phyloP scores from a whole-genome alignment of 2,888 invertebrate genomes.

The Ornithoptera alexandrae region DNA sequence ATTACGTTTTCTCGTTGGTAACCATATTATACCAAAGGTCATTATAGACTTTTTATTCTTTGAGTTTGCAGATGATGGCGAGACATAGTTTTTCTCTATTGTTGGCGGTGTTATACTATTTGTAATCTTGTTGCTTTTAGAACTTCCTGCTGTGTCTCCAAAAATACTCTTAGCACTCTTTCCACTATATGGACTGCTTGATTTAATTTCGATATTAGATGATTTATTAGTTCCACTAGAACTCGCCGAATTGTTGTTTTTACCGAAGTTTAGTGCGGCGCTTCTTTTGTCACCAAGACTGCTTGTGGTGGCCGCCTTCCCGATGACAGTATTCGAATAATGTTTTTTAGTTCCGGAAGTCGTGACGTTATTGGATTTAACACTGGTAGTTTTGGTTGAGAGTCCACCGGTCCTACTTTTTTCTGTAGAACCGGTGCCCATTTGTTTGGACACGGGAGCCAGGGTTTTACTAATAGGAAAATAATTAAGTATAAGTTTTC shows the following conservation, averaged over 20 bases:
- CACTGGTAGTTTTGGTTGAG: conserved; percentile 35
- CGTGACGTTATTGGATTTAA: conserved; percentile 29
- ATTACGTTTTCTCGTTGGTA: conserved; percentile 59
- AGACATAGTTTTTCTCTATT: conserved; percentile 44
- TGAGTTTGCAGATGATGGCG: conserved; percentile 44
- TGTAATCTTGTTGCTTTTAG: conserved; percentile 14
- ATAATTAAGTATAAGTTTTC: not conserved
- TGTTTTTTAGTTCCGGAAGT: conserved; percentile 19
- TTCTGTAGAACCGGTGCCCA: conserved; percentile 45
- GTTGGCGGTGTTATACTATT: conserved; percentile 14
- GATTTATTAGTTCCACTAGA: conserved; percentile 18
- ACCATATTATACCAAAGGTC: conserved; percentile 66
- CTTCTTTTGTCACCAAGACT: conserved; percentile 34
- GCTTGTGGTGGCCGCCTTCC: conserved; percentile 29
- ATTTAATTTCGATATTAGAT: conserved; percentile 16
- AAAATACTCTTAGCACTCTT: conserved; percentile 14
- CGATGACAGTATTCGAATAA: conserved; percentile 31
- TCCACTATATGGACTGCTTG: not conserved
- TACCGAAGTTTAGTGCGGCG: conserved; percentile 23
- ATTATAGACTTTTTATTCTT: conserved; percentile 52
- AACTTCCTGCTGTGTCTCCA: conserved; percentile 16
- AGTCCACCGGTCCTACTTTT: conserved; percentile 52
- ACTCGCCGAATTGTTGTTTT: conserved; percentile 17
- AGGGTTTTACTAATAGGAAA: conserved; percentile 36
- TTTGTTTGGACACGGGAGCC: conserved; percentile 58